These are phyloP conservation scores for Criorhina ranunculi DNA, from an alignment of 2,888 invertebrate genomes.

Conservation along the genomic window DNA sequence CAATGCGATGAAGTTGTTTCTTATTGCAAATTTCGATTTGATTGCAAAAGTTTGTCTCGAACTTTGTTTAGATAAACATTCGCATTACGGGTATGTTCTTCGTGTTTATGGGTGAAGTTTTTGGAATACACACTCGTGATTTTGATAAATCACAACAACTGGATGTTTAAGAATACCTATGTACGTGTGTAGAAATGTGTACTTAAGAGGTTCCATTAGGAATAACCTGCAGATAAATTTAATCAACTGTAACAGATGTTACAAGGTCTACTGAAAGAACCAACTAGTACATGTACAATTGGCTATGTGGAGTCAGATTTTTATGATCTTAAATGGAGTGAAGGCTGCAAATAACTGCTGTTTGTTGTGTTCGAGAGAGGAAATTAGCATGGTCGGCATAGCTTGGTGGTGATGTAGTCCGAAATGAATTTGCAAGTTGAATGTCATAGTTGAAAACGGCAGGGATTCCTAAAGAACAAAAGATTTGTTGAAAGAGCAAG, in stretches of 20 bases:
- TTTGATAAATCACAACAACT: conserved; percentile 3
- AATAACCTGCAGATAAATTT: neutral
- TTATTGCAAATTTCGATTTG: conserved; percentile 73
- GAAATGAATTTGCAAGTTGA: too few species aligned
- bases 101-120: conserved; percentile 36
- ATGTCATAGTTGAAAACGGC: too few species aligned
- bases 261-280: neutral
- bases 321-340: neutral
- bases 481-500: too few species aligned
- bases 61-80: conserved; percentile 71
- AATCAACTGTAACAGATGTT: conserved; percentile 3
- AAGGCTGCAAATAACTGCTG: neutral
- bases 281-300: neutral
- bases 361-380: too few species aligned
- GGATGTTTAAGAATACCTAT: neutral
- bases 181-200: neutral
- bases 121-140: neutral
- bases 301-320: neutral
- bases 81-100: conserved; percentile 30
- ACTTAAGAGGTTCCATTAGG: neutral
- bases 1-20: conserved; percentile 66
- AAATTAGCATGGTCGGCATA: too few species aligned
- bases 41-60: conserved; percentile 71
- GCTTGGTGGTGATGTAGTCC: too few species aligned
- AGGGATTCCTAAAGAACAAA: too few species aligned